Evolutionary conservation across 2,797 vertebrate genomes (phyloP).

Genomic region (Sorex maritimensis): DNA sequence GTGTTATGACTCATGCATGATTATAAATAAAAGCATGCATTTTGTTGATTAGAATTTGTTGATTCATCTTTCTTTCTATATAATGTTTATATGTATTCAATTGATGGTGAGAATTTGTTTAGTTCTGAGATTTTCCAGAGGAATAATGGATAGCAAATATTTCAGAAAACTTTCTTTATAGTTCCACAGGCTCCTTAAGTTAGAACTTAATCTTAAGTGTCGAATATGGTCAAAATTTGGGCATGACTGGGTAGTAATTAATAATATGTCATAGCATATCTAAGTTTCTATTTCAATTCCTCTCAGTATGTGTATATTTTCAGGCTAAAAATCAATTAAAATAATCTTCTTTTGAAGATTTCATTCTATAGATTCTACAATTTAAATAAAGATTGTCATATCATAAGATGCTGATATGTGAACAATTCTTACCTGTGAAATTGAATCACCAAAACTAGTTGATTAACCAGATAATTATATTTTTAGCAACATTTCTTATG

Average conservation of each 20-base stretch:
- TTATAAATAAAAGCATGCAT: too few relatives aligned
- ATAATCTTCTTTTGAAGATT: background rate
- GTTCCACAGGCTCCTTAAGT: background rate
- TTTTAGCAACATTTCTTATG: background rate
- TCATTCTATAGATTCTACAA: background rate
- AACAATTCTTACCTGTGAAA: too few relatives aligned
- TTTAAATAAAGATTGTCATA: background rate
- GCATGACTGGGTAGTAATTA: too few relatives aligned
- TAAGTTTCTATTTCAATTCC: background rate
- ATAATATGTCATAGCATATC: too few relatives aligned
- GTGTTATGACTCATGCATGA: background rate
- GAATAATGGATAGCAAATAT: background rate
- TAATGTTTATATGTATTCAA: background rate
- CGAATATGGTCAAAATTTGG: background rate
- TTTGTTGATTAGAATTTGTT: background rate
- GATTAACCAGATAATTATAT: background rate
- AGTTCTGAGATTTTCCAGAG: background rate
- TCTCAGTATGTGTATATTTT: background rate
- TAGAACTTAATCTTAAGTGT: background rate
- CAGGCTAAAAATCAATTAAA: background rate
- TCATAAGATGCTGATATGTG: too few relatives aligned
- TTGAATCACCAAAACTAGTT: too few relatives aligned
- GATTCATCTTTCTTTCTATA: background rate
- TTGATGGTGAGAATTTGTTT: rapidly evolving
- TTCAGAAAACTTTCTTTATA: background rate